Evolutionary conservation across 2,888 invertebrate species (phyloP), one percentile per base, ranked within the genome.

Genomic region (Oxystoma pomonae): DNA sequence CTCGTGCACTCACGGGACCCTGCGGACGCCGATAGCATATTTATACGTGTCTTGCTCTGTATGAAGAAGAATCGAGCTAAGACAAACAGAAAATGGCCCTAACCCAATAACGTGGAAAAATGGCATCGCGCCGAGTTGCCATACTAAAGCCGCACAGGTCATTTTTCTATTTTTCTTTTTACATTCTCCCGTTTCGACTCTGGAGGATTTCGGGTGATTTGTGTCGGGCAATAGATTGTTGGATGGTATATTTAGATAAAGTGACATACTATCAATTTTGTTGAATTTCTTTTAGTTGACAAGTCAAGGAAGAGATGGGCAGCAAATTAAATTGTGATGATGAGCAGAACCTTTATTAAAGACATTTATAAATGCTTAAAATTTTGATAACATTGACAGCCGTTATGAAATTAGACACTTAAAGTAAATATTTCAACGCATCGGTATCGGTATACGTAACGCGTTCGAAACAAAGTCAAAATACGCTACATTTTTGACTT

Each of bases 91-190:
- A 19, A 67, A 64, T 18, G 63, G 52, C 21, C 21, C 21, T 56
- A 64, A 65, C 62, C 61, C 63, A 63, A 67, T 67, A 67, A 67
- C 64, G 59, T 62, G 65, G 67, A 67, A 67, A 67, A 67, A 67
- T 67, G 35, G 35, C 5, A 35, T 35, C 35, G 35, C 35, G 35
- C 12, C 35, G 35, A 35, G 35, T 35, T 35, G 35, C 35, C n/a
- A n/a, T 35, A 35, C 35, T 35, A 35, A 35, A 35, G 35, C 35
- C 35, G 12, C 35, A 35, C 35, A 35, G 35, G 35, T 35, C 35
- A 35, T 35, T 35, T 35, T 35, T 35, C 35, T 35, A 35, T 35
- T 35, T 35, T 35, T 35, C 35, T 12, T 35, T 35, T 35, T 35
- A 35, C 35, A 35, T 35, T 35, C 35, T 7, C 35, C 12, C 12